Base-by-base conservation (phyloP, 2,113 vertebrate species). In the Ailurus styani region DNA sequence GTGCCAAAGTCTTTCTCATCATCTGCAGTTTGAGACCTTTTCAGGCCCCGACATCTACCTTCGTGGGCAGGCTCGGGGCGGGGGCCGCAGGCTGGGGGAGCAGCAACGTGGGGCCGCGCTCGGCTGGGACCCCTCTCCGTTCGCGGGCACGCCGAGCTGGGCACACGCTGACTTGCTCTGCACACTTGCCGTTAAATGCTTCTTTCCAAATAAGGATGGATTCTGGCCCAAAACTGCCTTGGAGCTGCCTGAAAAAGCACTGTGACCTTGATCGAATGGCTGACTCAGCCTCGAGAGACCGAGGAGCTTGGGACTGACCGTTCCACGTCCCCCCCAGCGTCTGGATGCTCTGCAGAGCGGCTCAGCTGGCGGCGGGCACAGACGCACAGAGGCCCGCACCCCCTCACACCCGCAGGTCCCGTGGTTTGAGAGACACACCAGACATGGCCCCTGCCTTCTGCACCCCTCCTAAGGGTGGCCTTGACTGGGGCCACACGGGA, bases 331-430 rank as follows among this genome's bases (percentile, higher is more conserved):
- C 66, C 18, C 66, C 66, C 66, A 20, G 66, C 4, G 66, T 4
- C 34, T 14, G 66, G 34, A 20, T 37, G 17, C n/a, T 14, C 66
- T 2, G 34, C 0, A 21, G 66, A 68, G 31, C 13, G n/a, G 17
- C 10, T 9, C 17, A 37, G 18, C 34, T 0, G 17, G 17, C 18
- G 21, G 34, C 0, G 4, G 17, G 14, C 66, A 9, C 34, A 9
- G 18, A 37, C 0, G 11, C 27, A 2, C 60, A 31, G 27, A 64
- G 13, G 34, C 34, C 31, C 15, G 18, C 7, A 3, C 64, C 13
- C 62, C 6, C 34, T 9, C 66, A 37, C 18, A 9, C 66, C 34
- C 20, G 18, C 34, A 68, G 0, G 66, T 68, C 66, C 34, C 18
- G 8, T 20, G 66, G 64, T 15, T n/a, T 66, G 64, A 17, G 31